A percentile compares a stretch with the other conserved stretches of the same genome.
phyloP scores from a whole-genome alignment of 2,888 invertebrate species.

The Agrotis exclamationis region DNA sequence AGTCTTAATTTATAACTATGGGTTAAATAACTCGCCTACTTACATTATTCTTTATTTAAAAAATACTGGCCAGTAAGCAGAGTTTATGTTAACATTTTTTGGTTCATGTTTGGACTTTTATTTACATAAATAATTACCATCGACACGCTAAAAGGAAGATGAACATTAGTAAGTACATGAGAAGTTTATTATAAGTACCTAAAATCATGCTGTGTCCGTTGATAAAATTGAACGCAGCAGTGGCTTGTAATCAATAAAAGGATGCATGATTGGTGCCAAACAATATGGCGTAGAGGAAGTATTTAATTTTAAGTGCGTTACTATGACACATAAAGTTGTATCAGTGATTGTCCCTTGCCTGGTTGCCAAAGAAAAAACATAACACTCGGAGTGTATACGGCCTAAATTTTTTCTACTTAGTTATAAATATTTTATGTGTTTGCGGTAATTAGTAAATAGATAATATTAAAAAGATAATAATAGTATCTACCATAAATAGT shows the following conservation, averaged over 20 bases:
- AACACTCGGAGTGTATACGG: background rate
- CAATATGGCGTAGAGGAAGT: slow-evolving; percentile 44
- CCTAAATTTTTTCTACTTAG: background rate
- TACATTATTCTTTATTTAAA: background rate
- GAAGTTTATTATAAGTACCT: slow-evolving; percentile 17
- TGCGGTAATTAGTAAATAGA: background rate
- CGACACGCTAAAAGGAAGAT: slow-evolving; percentile 11
- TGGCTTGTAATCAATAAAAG: slow-evolving; percentile 30
- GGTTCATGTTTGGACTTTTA: background rate
- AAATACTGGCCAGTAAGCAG: background rate
- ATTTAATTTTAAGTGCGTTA: slow-evolving; percentile 41
- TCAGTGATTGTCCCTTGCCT: background rate
- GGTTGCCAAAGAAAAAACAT: background rate
- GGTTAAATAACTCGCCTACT: slow-evolving; percentile 16
- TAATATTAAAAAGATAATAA: too few species aligned
- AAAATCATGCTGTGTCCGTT: background rate
- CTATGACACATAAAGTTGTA: slow-evolving; percentile 35
- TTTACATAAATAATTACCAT: slow-evolving; percentile 16
- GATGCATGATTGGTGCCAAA: slow-evolving; percentile 30
- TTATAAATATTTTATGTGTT: slow-evolving; percentile 1
- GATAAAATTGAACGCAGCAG: slow-evolving; percentile 11
- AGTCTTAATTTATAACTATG: background rate
- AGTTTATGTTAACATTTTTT: background rate
- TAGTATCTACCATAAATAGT: too few species aligned
- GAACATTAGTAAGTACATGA: slow-evolving; percentile 8